phyloP scores from a whole-genome alignment of 2,797 vertebrate species.

The Peromyscus aztecus region DNA sequence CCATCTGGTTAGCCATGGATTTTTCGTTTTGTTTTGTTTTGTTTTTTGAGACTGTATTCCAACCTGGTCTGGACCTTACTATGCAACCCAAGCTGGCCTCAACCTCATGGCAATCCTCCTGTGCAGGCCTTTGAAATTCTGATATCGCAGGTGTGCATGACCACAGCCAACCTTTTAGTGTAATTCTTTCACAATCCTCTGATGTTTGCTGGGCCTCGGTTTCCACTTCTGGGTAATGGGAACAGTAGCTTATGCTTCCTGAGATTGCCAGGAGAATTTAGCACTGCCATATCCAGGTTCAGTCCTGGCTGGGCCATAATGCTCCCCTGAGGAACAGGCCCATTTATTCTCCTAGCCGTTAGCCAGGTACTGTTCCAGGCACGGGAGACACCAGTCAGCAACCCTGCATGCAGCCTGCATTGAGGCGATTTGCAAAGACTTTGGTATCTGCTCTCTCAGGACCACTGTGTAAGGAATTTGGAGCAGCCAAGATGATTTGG shows the following conservation, averaged over 20 bases:
- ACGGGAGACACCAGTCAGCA: fast-evolving
- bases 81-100: neutral
- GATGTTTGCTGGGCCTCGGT: neutral
- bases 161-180: neutral
- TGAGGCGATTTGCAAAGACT: neutral
- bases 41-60: neutral
- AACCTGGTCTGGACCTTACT: neutral
- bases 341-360: too few species aligned
- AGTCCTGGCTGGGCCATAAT: neutral
- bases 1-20: neutral
- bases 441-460: neutral
- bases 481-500: neutral
- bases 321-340: neutral
- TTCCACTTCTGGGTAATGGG: neutral
- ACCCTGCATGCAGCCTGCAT: fast-evolving
- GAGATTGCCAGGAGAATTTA: neutral
- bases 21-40: too few species aligned
- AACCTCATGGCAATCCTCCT: neutral
- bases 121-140: neutral
- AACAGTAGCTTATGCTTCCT: neutral
- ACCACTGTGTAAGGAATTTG: neutral
- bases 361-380: neutral
- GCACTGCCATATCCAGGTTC: fast-evolving
- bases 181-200: neutral
- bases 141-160: neutral